Percentiles rank a stretch among this genome's conserved stretches.
Evolutionary conservation across 2,797 vertebrate genomes (phyloP).

Genomic region (Manis crassicaudata): DNA sequence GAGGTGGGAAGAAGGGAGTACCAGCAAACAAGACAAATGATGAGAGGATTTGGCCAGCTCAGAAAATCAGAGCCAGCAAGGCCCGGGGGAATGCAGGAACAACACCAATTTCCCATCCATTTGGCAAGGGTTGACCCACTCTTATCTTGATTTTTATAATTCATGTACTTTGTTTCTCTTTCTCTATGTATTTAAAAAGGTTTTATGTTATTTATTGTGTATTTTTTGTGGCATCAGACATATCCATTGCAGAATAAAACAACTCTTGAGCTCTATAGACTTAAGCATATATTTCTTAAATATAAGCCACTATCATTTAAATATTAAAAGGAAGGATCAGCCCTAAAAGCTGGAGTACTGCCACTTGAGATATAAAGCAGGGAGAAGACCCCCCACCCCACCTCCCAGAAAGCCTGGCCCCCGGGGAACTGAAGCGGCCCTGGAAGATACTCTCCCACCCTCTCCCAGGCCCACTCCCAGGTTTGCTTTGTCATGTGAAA

Average conservation of each 20-base stretch:
- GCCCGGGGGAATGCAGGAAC: neutral
- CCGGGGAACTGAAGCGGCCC: rapidly evolving
- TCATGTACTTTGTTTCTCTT: neutral
- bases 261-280: no score
- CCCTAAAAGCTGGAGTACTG: neutral
- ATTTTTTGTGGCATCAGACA: neutral
- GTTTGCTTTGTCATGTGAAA: neutral
- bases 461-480: rapidly evolving
- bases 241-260: neutral
- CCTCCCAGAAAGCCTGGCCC: neutral
- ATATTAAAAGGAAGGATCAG: neutral
- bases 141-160: neutral
- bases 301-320: neutral
- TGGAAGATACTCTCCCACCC: rapidly evolving
- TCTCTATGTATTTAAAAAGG: neutral
- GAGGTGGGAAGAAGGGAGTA: neutral
- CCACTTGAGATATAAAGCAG: neutral
- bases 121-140: neutral
- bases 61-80: neutral
- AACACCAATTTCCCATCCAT: rapidly evolving
- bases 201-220: neutral
- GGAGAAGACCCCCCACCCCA: neutral
- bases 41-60: neutral
- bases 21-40: neutral
- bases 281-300: neutral